Conservation (phyloP, 2,113 vertebrate species). For the Spea bombifrons region DNA sequence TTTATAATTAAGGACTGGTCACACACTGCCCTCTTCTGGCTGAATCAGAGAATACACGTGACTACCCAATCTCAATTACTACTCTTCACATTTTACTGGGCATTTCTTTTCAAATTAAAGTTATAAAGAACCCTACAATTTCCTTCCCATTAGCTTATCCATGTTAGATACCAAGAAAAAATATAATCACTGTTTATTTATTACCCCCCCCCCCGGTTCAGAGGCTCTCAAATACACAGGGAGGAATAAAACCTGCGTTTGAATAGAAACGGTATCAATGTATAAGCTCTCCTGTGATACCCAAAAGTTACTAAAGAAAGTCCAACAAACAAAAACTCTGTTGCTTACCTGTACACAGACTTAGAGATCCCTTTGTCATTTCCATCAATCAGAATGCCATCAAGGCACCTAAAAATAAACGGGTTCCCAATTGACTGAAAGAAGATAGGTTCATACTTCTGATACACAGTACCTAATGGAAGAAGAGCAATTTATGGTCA, state of each 20-base stretch:
- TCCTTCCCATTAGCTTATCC: too few species aligned
- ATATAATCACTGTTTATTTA: too few species aligned
- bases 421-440: conserved; percentile 92
- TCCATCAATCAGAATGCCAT: conserved; percentile 87
- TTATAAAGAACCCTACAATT: too few species aligned
- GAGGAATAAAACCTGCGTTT: neutral
- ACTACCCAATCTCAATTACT: too few species aligned
- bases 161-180: too few species aligned
- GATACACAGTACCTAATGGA: conserved; percentile 81
- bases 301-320: too few species aligned
- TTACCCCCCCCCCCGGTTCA: neutral
- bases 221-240: neutral
- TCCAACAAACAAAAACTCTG: too few species aligned
- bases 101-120: too few species aligned
- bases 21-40: too few species aligned
- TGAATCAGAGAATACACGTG: too few species aligned
- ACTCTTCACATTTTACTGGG: too few species aligned
- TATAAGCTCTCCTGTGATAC: conserved; percentile 22
- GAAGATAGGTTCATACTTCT: conserved; percentile 84
- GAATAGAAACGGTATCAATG: neutral
- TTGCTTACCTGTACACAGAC: conserved; percentile 75
- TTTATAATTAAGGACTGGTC: too few species aligned
- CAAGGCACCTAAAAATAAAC: conserved; percentile 90
- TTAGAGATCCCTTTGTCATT: conserved; percentile 88
- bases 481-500: neutral